A percentile compares a stretch with the other conserved stretches of the same genome.
Conservation (phyloP, 2,113 vertebrate genomes). For the Agelaius phoeniceus region DNA sequence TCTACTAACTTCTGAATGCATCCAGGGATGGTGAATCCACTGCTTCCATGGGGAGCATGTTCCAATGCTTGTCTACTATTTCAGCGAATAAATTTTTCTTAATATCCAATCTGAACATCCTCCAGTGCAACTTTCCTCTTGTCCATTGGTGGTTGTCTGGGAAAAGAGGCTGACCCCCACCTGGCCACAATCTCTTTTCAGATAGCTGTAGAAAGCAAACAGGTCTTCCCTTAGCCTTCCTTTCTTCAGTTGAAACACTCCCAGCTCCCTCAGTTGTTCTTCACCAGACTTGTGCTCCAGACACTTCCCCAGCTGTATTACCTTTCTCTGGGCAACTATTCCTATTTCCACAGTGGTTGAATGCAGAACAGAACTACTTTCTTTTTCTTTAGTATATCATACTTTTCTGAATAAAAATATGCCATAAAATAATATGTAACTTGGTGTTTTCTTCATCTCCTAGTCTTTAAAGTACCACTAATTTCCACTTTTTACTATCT, state of each 20-base stretch:
- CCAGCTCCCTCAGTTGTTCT: fast-evolving
- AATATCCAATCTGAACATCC: not conserved
- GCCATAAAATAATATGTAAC: not conserved
- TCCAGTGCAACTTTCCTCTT: not conserved
- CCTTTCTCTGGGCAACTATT: not conserved
- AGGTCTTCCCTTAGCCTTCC: not conserved
- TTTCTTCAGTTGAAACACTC: not conserved
- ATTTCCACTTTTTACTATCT: not conserved
- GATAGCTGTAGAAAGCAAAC: not conserved
- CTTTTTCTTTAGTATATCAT: not conserved
- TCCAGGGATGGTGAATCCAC: not conserved
- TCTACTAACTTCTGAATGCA: not conserved
- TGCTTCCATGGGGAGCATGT: not conserved
- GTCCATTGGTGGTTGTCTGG: not conserved
- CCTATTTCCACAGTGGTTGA: not conserved
- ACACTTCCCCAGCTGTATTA: not conserved
- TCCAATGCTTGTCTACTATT: not conserved
- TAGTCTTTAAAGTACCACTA: not conserved
- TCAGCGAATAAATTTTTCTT: not conserved
- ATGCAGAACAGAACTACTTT: not conserved
- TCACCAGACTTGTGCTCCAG: not conserved
- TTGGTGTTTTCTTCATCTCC: not conserved
- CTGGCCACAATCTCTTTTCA: not conserved
- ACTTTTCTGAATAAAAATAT: not conserved
- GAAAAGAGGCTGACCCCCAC: not conserved